phyloP scores from a whole-genome alignment of 2,797 vertebrate species.

The Babyrousa celebensis region DNA sequence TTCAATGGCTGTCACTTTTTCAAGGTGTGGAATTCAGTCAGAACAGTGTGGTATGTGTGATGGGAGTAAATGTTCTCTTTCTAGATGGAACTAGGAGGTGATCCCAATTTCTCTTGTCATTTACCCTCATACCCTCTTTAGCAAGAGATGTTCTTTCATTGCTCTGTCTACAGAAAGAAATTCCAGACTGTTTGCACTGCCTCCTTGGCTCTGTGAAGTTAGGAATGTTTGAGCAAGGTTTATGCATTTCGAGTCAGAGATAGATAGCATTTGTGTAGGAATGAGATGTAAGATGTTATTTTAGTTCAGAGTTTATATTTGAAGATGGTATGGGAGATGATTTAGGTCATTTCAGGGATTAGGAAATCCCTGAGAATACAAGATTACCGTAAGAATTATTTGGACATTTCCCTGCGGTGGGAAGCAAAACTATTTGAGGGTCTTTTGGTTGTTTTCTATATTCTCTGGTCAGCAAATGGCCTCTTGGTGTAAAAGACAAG shows the following conservation, averaged over 20 bases:
- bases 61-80: background rate
- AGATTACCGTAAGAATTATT: constrained; percentile 67
- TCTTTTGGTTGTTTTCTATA: constrained; percentile 60
- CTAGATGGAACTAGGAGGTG: background rate
- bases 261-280: constrained; percentile 20
- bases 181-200: background rate
- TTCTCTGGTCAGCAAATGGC: constrained; percentile 47
- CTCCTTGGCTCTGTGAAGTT: background rate
- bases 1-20: background rate
- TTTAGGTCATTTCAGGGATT: constrained; percentile 25
- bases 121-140: background rate
- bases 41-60: background rate
- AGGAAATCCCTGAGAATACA: background rate
- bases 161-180: constrained; percentile 45
- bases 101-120: background rate
- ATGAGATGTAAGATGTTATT: constrained; percentile 59
- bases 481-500: constrained; percentile 5
- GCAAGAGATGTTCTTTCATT: background rate
- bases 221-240: constrained; percentile 4
- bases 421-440: constrained; percentile 45
- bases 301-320: constrained; percentile 54
- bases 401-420: constrained; percentile 49
- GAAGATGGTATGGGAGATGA: background rate
- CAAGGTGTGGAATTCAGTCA: background rate
- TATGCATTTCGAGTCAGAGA: background rate